Evolutionary conservation across 2,113 vertebrate genomes (phyloP).

Genomic region (Gavia stellata): DNA sequence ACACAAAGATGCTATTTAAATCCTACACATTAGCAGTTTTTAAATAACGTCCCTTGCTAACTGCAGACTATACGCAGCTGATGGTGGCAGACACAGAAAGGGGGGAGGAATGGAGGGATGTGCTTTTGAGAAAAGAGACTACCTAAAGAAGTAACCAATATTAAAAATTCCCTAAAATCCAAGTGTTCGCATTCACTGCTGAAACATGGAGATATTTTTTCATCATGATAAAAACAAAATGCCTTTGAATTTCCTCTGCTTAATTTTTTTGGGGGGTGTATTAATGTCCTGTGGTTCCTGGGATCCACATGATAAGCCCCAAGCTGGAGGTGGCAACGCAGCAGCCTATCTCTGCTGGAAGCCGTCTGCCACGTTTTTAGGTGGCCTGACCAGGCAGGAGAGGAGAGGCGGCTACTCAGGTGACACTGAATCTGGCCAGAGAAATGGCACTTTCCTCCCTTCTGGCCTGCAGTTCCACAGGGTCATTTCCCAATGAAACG

Average conservation of each 20-base stretch:
- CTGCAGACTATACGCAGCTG: not conserved
- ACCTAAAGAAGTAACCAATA: not conserved
- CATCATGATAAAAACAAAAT: not conserved
- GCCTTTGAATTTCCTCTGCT: not conserved
- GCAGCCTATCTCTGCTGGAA: not conserved
- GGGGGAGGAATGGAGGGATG: not conserved
- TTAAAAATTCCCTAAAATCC: not conserved
- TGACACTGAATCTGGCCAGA: not conserved
- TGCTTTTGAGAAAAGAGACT: not conserved
- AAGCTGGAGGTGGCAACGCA: not conserved
- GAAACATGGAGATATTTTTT: not conserved
- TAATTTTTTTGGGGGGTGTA: fast-evolving
- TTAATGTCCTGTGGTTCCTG: not conserved
- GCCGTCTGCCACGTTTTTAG: not conserved
- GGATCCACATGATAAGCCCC: fast-evolving
- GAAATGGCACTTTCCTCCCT: not conserved
- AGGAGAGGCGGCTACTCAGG: not conserved
- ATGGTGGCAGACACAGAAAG: not conserved
- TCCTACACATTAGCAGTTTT: not conserved
- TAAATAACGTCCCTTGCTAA: not conserved
- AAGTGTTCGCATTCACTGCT: not conserved
- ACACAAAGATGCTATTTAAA: conserved; percentile 2
- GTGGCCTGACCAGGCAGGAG: not conserved
- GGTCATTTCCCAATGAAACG: not conserved
- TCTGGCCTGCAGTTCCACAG: not conserved